A percentile compares a stretch with the other conserved stretches of the same genome.
phyloP scores from a whole-genome alignment of 2,888 invertebrate species.

The Fragum fragum region DNA sequence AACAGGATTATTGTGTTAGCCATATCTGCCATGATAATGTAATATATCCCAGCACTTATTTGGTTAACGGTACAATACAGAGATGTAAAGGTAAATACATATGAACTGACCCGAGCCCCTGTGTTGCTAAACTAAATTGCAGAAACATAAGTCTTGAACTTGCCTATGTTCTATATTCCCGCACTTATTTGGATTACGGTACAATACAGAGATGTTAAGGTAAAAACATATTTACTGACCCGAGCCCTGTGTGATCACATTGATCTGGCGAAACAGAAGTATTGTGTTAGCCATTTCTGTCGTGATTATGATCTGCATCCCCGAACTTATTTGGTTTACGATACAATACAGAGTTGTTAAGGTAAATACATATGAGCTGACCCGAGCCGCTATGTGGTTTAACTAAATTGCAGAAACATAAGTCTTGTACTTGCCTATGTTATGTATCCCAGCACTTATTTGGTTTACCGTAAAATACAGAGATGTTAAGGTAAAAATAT shows the following conservation, averaged over 20 bases:
- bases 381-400: conserved; percentile 74
- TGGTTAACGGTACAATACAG: conserved; percentile 98
- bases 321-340: conserved; percentile 96
- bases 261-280: conserved; percentile 96
- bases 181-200: conserved; percentile 96
- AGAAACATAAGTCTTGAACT: conserved; percentile 95
- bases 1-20: conserved; percentile 95
- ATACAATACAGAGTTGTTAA: conserved; percentile 97
- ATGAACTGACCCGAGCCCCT: conserved; percentile 94
- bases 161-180: conserved; percentile 94
- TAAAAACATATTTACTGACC: conserved; percentile 91
- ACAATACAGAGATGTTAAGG: conserved; percentile 97
- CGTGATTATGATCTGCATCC: conserved; percentile 94
- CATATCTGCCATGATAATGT: conserved; percentile 93
- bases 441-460: background rate
- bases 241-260: conserved; percentile 95
- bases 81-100: conserved; percentile 93
- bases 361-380: conserved; percentile 91
- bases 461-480: background rate
- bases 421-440: conserved; percentile 92
- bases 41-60: conserved; percentile 94
- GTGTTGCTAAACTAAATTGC: conserved; percentile 96
- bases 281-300: conserved; percentile 94
- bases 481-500: no score
- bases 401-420: conserved; percentile 94